These are phyloP conservation scores for Myxocyprinus asiaticus DNA, from an alignment of 2,113 vertebrate species.

Conservation along the genomic window DNA sequence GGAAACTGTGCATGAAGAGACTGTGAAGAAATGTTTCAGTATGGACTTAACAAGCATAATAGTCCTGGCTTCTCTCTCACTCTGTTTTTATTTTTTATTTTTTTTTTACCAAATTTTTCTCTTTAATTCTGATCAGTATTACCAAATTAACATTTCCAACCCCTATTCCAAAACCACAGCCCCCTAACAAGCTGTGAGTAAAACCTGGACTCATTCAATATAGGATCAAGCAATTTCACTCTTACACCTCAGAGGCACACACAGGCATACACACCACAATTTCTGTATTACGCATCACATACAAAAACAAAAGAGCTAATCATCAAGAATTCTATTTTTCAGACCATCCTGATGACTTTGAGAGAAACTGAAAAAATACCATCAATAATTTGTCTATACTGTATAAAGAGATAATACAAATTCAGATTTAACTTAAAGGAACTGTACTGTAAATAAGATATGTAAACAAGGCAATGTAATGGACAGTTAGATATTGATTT, in stretches of 20 bases:
- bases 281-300: not conserved
- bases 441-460: not conserved
- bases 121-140: conserved; percentile 41
- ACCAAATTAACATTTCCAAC: conserved; percentile 49
- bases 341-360: not conserved
- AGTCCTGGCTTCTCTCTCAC: not conserved
- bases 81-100: conserved; percentile 3
- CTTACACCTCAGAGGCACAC: not conserved
- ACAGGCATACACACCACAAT: not conserved
- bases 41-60: conserved; percentile 10
- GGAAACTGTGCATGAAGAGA: conserved; percentile 18
- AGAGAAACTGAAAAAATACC: too few species aligned
- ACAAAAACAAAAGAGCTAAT: not conserved
- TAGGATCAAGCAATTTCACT: conserved; percentile 33
- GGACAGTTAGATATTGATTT: conserved; percentile 9
- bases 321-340: not conserved
- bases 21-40: conserved; percentile 17
- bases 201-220: conserved; percentile 33
- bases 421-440: too few species aligned
- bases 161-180: conserved; percentile 39
- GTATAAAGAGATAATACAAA: too few species aligned
- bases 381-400: too few species aligned
- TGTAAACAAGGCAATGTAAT: conserved; percentile 5
- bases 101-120: not conserved
- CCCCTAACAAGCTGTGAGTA: conserved; percentile 34